A percentile compares a stretch with the other conserved stretches of the same genome.
Conservation (phyloP, 2,113 vertebrate genomes). For the Mesoclemmys tuberculata region DNA sequence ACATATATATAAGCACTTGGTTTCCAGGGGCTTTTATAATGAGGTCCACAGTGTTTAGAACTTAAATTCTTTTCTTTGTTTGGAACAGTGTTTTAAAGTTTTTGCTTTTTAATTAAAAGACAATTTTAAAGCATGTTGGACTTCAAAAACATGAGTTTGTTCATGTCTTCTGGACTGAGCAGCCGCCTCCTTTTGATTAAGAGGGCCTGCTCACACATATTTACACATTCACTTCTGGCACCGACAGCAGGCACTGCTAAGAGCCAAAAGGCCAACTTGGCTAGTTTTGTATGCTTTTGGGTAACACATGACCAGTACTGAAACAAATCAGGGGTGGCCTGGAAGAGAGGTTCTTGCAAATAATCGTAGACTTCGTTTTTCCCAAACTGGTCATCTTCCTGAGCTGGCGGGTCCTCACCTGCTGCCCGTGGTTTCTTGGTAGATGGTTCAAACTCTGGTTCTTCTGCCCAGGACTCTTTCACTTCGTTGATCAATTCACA, state of each 20-base stretch:
- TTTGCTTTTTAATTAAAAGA: slow-evolving; percentile 65
- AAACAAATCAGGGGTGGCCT: slow-evolving; percentile 92
- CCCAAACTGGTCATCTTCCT: slow-evolving; percentile 87
- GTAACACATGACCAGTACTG: slow-evolving; percentile 97
- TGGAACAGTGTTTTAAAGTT: slow-evolving; percentile 84
- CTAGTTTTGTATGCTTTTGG: slow-evolving; percentile 93
- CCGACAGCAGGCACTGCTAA: slow-evolving; percentile 95
- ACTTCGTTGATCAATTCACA: slow-evolving; percentile 93
- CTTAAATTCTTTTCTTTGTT: slow-evolving; percentile 83
- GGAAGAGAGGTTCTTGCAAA: slow-evolving; percentile 86
- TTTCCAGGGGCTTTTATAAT: slow-evolving; percentile 82
- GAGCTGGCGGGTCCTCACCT: slow-evolving; percentile 73
- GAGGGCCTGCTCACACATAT: slow-evolving; percentile 95
- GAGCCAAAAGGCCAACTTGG: slow-evolving; percentile 96
- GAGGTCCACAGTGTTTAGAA: slow-evolving; percentile 90
- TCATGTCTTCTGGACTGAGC: slow-evolving; percentile 96
- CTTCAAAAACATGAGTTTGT: slow-evolving; percentile 99
- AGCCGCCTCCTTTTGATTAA: slow-evolving; percentile 93
- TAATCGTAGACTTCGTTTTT: slow-evolving; percentile 90
- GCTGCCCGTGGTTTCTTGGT: slow-evolving; percentile 88
- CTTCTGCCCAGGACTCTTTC: slow-evolving; percentile 86
- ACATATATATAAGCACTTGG: slow-evolving; percentile 84
- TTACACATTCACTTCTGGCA: slow-evolving; percentile 90
- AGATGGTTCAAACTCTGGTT: slow-evolving; percentile 84
- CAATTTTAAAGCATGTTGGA: slow-evolving; percentile 94